Base-by-base conservation (phyloP, 1,140 invertebrate species). In the Euura lappo region DNA sequence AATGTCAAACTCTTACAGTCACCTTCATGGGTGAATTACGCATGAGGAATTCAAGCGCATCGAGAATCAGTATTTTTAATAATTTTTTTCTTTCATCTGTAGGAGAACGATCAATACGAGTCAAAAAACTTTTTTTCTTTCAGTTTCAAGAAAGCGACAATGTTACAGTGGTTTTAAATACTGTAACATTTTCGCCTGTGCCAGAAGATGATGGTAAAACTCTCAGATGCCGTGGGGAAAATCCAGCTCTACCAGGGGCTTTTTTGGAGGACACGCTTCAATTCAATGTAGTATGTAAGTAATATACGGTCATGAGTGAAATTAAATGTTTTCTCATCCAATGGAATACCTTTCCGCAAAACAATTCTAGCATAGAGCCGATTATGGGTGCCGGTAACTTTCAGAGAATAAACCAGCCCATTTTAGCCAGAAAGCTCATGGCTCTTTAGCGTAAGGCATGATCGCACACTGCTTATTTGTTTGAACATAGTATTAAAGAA, bases 211-310 rank as follows among this genome's bases (percentile, higher is more conserved):
- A 96, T 81, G 92, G 92, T 3, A 93, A 93, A 44, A 90, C 91
- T 73, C 89, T 97, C 68, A 95, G 94, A 80, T 97, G 96, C 84
- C 92, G 93, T 76, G 95, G 94, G 1, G 93, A 94, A 81, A 97
- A 97, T 89, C 93, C 92, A 8, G 89, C 90, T 45, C 88, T 97
- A 45, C 90, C 91, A 45, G 91, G 91, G 64, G 90, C 92, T 68
- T 92, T 89, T 72, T 88, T 96, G 60, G 94, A 96, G 80, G 95
- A 97, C 82, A 91, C 91, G 51, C 92, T 95, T 82, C 91, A 90
- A 77, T 87, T 97, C 71, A 95, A 96, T 85, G 93, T 97, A 79
- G 93, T 96, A 72, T 96, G 95, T 96, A 90, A 95, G 95, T 95
- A 76, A 28, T 28, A 28, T 28, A 28, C 28, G 0, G 44, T 70